Evolutionary conservation across 2,888 invertebrate species (phyloP).

Genomic region (Hemaris fuciformis): DNA sequence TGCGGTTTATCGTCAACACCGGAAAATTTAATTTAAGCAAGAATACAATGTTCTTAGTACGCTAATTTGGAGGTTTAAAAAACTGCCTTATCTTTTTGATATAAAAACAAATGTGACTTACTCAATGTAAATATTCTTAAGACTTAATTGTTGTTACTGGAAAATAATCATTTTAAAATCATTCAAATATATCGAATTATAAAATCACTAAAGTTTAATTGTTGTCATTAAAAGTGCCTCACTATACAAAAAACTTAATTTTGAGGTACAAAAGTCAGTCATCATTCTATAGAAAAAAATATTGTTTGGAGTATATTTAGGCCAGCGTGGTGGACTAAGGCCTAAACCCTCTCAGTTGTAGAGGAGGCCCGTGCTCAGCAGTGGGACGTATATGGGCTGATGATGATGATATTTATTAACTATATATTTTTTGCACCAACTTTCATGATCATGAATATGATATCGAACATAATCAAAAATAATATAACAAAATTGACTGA

Average conservation of each 20-base stretch:
- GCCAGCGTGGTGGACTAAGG: too few species aligned
- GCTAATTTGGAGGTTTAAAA: background rate
- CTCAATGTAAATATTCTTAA: background rate
- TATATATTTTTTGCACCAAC: constrained; percentile 63
- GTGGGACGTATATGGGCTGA: background rate
- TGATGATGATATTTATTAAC: background rate
- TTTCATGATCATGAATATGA: constrained; percentile 50
- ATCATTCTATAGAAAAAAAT: background rate
- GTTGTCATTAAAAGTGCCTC: background rate
- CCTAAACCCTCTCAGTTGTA: too few species aligned
- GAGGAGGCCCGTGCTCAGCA: too few species aligned
- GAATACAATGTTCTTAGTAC: too few species aligned
- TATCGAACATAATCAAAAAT: constrained; percentile 36
- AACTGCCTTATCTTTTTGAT: background rate
- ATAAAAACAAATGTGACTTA: background rate
- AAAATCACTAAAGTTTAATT: background rate
- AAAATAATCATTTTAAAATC: background rate
- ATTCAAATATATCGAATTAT: background rate
- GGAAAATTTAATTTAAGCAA: background rate
- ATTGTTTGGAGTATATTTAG: background rate
- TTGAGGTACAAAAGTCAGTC: background rate
- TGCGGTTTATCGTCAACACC: background rate
- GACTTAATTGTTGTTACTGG: background rate
- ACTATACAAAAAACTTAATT: too few species aligned
- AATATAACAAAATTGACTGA: constrained; percentile 46